A percentile compares a stretch with the other conserved stretches of the same genome.
phyloP scores from a whole-genome alignment of 2,797 vertebrate genomes.

The Natrix natrix region DNA sequence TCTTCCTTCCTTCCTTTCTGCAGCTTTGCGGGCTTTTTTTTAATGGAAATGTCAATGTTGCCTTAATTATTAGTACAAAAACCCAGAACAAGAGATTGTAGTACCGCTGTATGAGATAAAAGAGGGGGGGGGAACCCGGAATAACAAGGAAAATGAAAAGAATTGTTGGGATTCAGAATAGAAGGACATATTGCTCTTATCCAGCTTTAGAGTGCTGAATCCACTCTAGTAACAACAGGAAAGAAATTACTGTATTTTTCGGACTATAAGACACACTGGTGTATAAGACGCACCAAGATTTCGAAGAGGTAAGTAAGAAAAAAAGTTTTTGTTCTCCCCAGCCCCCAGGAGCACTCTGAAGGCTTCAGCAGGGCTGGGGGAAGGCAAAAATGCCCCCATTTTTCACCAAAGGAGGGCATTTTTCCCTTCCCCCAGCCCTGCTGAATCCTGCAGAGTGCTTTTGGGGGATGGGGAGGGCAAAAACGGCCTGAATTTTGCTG shows the following conservation, averaged over 20 bases:
- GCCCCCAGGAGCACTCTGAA: too few species aligned
- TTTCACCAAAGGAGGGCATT: too few species aligned
- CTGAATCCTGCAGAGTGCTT: too few species aligned
- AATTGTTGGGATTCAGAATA: background rate
- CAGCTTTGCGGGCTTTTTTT: background rate
- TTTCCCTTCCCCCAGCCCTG: too few species aligned
- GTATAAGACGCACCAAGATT: too few species aligned
- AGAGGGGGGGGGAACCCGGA: background rate
- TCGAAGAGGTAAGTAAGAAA: too few species aligned
- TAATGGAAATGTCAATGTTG: conserved; percentile 15
- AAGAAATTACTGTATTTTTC: background rate
- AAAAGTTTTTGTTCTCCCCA: too few species aligned
- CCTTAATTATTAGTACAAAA: conserved; percentile 12
- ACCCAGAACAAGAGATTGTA: background rate
- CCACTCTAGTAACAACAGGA: background rate
- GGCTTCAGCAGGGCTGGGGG: too few species aligned
- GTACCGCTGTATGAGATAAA: background rate
- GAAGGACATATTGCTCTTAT: background rate
- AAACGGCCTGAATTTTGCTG: too few species aligned
- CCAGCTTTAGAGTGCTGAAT: background rate
- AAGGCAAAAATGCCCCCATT: too few species aligned
- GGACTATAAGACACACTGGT: too few species aligned
- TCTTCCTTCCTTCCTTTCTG: background rate
- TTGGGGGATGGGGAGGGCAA: too few species aligned
- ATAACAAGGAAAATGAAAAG: background rate